These are phyloP conservation scores for Nezara viridula DNA, from an alignment of 2,888 invertebrate species.

Conservation along the genomic window DNA sequence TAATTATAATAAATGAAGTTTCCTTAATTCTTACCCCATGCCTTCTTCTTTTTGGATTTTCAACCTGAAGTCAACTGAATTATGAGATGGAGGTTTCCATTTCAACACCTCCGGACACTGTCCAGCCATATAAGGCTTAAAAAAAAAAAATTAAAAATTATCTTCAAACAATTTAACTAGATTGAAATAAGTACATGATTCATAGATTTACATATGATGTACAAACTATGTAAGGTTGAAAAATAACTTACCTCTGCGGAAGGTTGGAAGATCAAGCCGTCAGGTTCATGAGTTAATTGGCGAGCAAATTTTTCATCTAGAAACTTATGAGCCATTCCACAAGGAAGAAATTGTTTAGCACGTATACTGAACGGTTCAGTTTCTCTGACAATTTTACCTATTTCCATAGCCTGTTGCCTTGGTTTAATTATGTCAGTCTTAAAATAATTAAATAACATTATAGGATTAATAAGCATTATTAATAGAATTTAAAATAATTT, in stretches of 20 bases:
- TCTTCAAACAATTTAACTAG: neutral
- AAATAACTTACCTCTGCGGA: constrained; percentile 77
- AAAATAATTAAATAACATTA: neutral
- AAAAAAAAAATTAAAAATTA: constrained; percentile 64
- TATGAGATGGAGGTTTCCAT: constrained; percentile 96
- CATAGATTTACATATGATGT: neutral
- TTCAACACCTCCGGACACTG: constrained; percentile 89
- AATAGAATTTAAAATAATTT: neutral
- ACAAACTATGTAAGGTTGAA: neutral
- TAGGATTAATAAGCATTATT: neutral
- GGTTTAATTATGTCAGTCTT: constrained; percentile 67
- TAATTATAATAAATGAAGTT: neutral
- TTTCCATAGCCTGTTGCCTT: constrained; percentile 82
- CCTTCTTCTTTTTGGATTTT: constrained; percentile 83
- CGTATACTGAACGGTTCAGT: constrained; percentile 92
- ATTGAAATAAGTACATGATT: too few species aligned
- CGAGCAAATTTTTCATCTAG: constrained; percentile 88
- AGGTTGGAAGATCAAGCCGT: constrained; percentile 98
- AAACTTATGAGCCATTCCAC: constrained; percentile 78
- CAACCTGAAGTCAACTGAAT: constrained; percentile 95
- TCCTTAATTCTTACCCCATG: constrained; percentile 75
- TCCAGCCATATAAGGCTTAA: constrained; percentile 86
- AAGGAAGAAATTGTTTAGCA: constrained; percentile 91
- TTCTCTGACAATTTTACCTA: constrained; percentile 80
- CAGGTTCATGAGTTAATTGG: constrained; percentile 92